Base-by-base conservation (phyloP, 2,888 invertebrate genomes). In the Crepidodera aurea region DNA sequence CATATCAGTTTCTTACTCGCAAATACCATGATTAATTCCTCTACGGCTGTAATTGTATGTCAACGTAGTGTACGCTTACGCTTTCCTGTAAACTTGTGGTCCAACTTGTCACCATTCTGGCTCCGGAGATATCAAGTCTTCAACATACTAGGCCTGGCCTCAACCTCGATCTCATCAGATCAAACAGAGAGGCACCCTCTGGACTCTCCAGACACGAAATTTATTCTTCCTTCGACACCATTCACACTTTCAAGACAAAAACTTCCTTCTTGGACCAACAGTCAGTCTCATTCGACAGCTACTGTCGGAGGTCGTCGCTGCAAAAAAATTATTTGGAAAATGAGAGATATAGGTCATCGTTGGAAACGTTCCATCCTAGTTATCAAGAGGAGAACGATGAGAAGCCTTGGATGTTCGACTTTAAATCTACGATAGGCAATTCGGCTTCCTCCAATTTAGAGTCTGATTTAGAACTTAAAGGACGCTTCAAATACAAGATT, bases 21-120 rank as follows among this genome's bases (percentile, higher is more conserved):
- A 68, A 69, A 71, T 71, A 79, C 78, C 79, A 80, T 79, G 80
- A 76, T 76, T 77, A 77, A 78, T 76, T 75, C 72, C 73, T 70
- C 71, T 67, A 71, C 71, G 60, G 71, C 71, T 67, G 66, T 62
- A 66, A 70, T 69, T 67, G 69, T 70, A 69, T 69, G 64, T 71
- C 69, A 71, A 74, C 68, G 71, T 72, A 70, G 70, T 70, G 68
- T 58, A 48, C 64, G 63, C 42, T 59, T 62, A 58, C 65, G 69
- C 65, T 69, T 68, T 62, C 62, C 55, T 63, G 66, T 64, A 66
- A 72, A 68, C 65, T 71, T 68, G 71, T 68, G 69, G 69, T 69
- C 69, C 71, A 70, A 69, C 64, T 68, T 68, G 60, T 71, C 75
- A 69, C 73, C 78, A 80, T 74, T 78, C 80, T 81, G 81, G 81